phyloP scores from a whole-genome alignment of 2,888 invertebrate species.

The Cyaniris semiargus region DNA sequence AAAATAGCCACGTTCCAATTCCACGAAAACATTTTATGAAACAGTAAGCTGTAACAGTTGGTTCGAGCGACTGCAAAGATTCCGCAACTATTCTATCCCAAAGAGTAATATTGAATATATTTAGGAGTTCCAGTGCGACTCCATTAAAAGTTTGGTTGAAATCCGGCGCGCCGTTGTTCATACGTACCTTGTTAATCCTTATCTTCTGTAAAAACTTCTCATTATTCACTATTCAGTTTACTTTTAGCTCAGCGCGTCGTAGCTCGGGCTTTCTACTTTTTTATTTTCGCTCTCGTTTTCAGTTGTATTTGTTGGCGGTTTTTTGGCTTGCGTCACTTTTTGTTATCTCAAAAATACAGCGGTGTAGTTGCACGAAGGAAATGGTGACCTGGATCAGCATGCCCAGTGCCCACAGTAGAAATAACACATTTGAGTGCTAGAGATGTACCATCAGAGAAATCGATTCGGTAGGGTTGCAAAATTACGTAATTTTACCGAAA shows the following conservation, averaged over 20 bases:
- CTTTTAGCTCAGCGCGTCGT: neutral
- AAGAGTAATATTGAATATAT: constrained; percentile 39
- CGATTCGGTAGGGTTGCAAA: too few relatives aligned
- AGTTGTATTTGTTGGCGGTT: neutral
- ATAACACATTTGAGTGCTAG: too few relatives aligned
- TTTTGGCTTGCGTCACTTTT: neutral
- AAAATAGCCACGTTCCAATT: neutral
- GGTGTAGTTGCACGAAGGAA: neutral
- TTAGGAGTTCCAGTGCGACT: constrained; percentile 41
- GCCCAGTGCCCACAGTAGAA: neutral
- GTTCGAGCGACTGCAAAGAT: constrained; percentile 21
- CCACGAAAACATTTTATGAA: constrained; percentile 4
- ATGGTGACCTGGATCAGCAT: neutral
- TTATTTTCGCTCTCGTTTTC: neutral
- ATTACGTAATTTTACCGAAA: too few relatives aligned
- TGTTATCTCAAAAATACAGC: neutral
- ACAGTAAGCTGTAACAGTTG: neutral
- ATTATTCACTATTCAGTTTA: constrained; percentile 22
- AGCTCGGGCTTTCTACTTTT: neutral
- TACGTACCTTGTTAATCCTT: constrained; percentile 31
- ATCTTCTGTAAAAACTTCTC: constrained; percentile 27
- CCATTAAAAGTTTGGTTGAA: constrained; percentile 43
- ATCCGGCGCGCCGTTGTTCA: constrained; percentile 37
- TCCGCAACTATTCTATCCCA: constrained; percentile 28
- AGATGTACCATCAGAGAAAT: too few relatives aligned